phyloP scores from a whole-genome alignment of 2,888 invertebrate species.

The Caenorhabditis parvicauda region DNA sequence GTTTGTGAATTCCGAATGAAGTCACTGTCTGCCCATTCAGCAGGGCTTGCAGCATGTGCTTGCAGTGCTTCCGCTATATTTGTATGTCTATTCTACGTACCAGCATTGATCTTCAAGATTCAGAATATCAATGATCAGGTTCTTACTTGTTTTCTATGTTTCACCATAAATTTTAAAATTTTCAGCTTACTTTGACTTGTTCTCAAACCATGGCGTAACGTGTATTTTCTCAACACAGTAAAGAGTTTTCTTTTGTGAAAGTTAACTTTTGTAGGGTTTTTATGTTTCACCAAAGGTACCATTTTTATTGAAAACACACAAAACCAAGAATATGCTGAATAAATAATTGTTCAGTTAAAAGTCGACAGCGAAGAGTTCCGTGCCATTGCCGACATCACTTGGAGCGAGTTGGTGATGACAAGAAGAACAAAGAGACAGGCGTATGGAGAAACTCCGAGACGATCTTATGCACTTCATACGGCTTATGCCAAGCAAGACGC shows the following conservation, averaged over 20 bases:
- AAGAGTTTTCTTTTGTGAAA: neutral
- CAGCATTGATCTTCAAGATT: slow-evolving; percentile 45
- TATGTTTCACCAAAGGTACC: too few species aligned
- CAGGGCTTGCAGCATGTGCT: slow-evolving; percentile 38
- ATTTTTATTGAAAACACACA: too few species aligned
- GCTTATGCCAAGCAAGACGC: slow-evolving; percentile 47
- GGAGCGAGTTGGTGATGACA: slow-evolving; percentile 39
- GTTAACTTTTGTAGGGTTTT: neutral
- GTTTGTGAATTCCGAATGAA: too few species aligned
- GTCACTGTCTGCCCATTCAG: slow-evolving; percentile 29
- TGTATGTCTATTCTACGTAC: slow-evolving; percentile 39
- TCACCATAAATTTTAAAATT: neutral
- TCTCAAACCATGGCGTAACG: neutral
- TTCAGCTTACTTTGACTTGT: neutral
- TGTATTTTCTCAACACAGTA: neutral
- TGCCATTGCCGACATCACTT: slow-evolving; percentile 45
- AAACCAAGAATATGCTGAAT: neutral
- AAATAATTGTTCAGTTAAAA: slow-evolving; percentile 28
- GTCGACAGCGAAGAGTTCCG: slow-evolving; percentile 48
- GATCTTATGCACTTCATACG: slow-evolving; percentile 40
- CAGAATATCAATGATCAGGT: slow-evolving; percentile 44
- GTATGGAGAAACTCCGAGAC: slow-evolving; percentile 35
- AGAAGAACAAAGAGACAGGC: slow-evolving; percentile 39
- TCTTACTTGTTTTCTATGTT: neutral
- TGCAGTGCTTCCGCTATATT: slow-evolving; percentile 37